These are phyloP conservation scores for Drosophila borborema DNA, from an alignment of 2,888 invertebrate genomes.

Conservation along the genomic window DNA sequence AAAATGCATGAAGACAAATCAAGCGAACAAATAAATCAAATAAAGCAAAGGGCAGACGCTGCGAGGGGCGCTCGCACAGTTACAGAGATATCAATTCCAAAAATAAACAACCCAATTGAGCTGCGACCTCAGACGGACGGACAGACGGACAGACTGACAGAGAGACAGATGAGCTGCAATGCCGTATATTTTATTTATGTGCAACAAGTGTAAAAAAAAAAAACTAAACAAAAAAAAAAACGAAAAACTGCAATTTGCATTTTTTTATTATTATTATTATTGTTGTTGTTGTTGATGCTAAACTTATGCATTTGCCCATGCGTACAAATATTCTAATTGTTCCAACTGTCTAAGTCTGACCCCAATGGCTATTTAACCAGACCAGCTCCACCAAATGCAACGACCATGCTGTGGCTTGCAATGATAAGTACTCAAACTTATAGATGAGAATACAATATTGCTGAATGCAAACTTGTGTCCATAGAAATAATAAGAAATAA, in stretches of 20 bases:
- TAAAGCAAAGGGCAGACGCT: conserved; percentile 29
- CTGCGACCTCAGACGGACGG: conserved; percentile 30
- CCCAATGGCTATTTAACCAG: conserved; percentile 37
- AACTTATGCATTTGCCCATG: conserved; percentile 44
- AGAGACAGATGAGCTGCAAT: conserved; percentile 4
- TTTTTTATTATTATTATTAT: conserved; percentile 5
- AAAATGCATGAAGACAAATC: conserved; percentile 64
- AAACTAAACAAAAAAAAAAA: conserved; percentile 2
- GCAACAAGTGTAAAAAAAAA: conserved; percentile 54
- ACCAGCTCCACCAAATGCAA: background rate
- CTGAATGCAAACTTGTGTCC: background rate
- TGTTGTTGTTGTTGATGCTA: conserved; percentile 21
- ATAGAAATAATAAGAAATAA: background rate
- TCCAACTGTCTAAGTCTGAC: conserved; percentile 42
- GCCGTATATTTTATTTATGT: conserved; percentile 18
- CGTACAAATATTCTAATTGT: conserved; percentile 36
- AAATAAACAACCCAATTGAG: conserved; percentile 29
- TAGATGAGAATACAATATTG: background rate
- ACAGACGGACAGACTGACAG: background rate
- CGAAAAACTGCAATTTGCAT: conserved; percentile 42
- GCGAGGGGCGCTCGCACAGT: conserved; percentile 7
- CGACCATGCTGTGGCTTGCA: background rate
- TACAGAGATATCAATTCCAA: conserved; percentile 2
- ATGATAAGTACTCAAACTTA: background rate
- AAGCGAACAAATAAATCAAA: conserved; percentile 57